A percentile compares a stretch with the other conserved stretches of the same genome.
phyloP scores from a whole-genome alignment of 2,888 invertebrate genomes.

The Tenthredo amoena region DNA sequence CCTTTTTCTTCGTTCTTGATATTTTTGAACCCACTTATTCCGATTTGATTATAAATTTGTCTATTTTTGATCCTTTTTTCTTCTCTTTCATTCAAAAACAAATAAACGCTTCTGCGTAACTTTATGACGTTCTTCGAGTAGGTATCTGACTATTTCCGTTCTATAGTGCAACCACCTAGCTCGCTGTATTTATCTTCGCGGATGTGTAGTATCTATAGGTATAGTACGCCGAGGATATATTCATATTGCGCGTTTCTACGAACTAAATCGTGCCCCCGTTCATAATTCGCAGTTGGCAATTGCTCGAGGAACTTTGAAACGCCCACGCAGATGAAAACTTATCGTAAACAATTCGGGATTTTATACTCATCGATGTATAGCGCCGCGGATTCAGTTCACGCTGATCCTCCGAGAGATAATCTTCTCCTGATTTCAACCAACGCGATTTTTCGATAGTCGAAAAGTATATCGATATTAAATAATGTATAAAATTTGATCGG shows the following conservation, averaged over 20 bases:
- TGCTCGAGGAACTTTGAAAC: not conserved
- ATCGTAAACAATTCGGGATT: constrained; percentile 49
- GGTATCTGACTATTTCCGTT: constrained; percentile 16
- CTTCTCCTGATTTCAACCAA: not conserved
- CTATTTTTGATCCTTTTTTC: not conserved
- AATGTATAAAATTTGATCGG: not conserved
- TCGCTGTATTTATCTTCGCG: constrained; percentile 1
- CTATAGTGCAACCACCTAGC: constrained; percentile 4
- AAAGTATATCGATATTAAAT: not conserved
- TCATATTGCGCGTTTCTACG: constrained; percentile 10
- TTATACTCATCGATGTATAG: constrained; percentile 37
- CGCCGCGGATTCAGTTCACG: constrained; percentile 39
- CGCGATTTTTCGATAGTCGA: not conserved
- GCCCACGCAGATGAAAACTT: constrained; percentile 28
- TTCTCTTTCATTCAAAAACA: not conserved
- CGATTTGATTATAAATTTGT: not conserved
- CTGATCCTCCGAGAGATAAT: constrained; percentile 6
- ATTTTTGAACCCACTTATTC: not conserved
- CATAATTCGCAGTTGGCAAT: constrained; percentile 46
- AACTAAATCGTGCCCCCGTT: constrained; percentile 13
- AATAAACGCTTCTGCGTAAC: not conserved
- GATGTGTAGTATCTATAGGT: not conserved
- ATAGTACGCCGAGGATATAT: not conserved
- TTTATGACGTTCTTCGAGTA: constrained; percentile 7
- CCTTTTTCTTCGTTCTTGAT: not conserved